Base-by-base conservation (phyloP, 2,797 vertebrate species). In the Leptatherina wallacei region DNA sequence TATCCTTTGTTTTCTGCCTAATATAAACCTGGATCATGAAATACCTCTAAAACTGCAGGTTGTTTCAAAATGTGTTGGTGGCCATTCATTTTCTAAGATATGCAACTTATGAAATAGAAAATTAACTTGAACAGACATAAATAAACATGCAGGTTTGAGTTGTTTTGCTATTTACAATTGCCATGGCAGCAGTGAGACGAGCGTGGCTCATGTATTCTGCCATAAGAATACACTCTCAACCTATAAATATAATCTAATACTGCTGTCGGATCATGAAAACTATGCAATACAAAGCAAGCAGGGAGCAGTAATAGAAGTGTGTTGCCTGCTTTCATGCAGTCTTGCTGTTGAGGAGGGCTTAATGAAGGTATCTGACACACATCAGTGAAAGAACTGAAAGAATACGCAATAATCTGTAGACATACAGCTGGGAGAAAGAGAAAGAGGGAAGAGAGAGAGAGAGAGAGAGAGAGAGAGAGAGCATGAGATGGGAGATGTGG, bases 341-440 rank as follows among this genome's bases (percentile, higher is more conserved):
- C 47, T 63, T 59, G 36, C 38, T 35, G 61, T 57, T 49, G 27
- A 54, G 64, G 52, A 65, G 33, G 51, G 47, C 72, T 78, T 63
- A 63, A 55, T 49, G 61, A 73, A 51, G 27, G 20, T 51, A 61
- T 54, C 57, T 80, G 61, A 79, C 73, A 81, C 49, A 40, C 40
- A 65, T 64, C 42, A 58, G 55, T 58, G 32, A 65, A 20, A 65
- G 40, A 71, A 56, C 27, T 66, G 36, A 73, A 57, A 36, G n/a
- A n/a, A 61, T 16, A 54, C 33, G 59, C 75, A 61, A 66, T 22
- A 38, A 66, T 59, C 32, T 38, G n/a, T 32, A 44, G 42, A 81
- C 38, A 71, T 38, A 33, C 32, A 33, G 36, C 67, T 79, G 11
- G 35, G 29, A 68, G 54, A 54, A 61, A 4, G n/a, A 27, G 24